Base-by-base conservation (phyloP, 2,797 vertebrate species). In the Sebastes matsubarae region DNA sequence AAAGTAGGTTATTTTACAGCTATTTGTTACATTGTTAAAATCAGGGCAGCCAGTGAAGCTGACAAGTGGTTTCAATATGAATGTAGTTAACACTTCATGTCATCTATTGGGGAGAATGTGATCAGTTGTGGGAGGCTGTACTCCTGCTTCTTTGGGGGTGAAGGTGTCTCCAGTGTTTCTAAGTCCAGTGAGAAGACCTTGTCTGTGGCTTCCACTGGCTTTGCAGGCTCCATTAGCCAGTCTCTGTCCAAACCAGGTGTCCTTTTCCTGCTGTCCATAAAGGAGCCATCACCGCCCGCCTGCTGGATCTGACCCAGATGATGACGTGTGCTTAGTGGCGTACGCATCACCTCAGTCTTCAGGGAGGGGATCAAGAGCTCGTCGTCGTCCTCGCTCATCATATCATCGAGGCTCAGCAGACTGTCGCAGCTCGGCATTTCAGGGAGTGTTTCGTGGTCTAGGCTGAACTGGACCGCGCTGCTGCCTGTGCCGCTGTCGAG, bases 51-150 rank as follows among this genome's bases (percentile, higher is more conserved):
- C 64, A 14, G 20, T 24, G 4, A 63, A n/a, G 18, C 4, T 20
- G 10, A 67, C 42, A 64, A 79, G 22, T 29, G n/a, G 58, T 36
- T 66, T 65, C 10, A 7, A 2, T 20, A 3, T 1, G 5, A 55
- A 34, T 12, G 16, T 3, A 30, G 8, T 59, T 80, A 85, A 81
- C 70, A 85, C 68, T 94, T 94, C 88, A 92, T 80, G 72, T 96
- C 93, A 82, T 96, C 95, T 20, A 95, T 85, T 0, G 94, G 95
- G 24, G 96, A 95, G 87, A 96, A 94, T 0, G 94, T 91, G 63
- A 96, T 84, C 6, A 96, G 92, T 72, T 87, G 82, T 2, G 95
- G 95, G 63, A 96, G 89, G 77, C 60, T 84, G 68, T 91, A 92
- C 11, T 92, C 91, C 25, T 87, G 90, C 42, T 72, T 87, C 36